Evolutionary conservation across 2,888 invertebrate genomes (phyloP).

Genomic region (Nomada goodeniana): DNA sequence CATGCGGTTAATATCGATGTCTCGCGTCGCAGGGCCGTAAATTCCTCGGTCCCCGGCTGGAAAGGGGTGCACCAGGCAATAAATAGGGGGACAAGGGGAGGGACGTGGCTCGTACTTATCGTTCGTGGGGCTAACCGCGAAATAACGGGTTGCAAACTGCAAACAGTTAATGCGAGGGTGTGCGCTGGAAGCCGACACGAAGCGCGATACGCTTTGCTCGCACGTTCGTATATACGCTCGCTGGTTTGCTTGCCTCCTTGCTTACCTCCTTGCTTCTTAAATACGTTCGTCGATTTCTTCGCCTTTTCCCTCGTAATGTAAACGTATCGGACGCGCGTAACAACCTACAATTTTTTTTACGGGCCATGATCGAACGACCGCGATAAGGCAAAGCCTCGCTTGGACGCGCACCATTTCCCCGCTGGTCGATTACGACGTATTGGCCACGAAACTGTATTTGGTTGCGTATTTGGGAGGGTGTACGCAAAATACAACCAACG

Average conservation of each 20-base stretch:
- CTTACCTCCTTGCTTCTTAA: constrained; percentile 32
- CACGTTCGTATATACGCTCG: too few species aligned
- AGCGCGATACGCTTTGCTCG: constrained; percentile 59
- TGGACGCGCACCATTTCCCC: constrained; percentile 55
- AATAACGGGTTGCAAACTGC: constrained; percentile 75
- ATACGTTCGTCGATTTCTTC: constrained; percentile 26
- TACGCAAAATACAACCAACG: too few species aligned
- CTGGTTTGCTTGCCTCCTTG: constrained; percentile 38
- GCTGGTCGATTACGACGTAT: constrained; percentile 71
- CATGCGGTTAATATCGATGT: constrained; percentile 65
- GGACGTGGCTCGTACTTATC: constrained; percentile 61
- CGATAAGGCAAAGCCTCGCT: constrained; percentile 64
- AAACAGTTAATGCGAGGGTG: constrained; percentile 63
- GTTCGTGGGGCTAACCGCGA: constrained; percentile 71
- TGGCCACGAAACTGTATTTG: too few species aligned
- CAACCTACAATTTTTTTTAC: constrained; percentile 75
- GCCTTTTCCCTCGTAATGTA: constrained; percentile 53
- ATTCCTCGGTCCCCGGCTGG: constrained; percentile 58
- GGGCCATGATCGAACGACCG: constrained; percentile 56
- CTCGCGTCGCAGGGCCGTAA: constrained; percentile 67
- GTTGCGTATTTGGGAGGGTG: too few species aligned
- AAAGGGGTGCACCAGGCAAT: constrained; percentile 20
- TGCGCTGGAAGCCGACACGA: constrained; percentile 39
- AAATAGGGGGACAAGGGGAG: constrained; percentile 40
- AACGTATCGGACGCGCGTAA: constrained; percentile 72